Base-by-base conservation (phyloP, 2,888 invertebrate genomes). In the Lasius platythorax region DNA sequence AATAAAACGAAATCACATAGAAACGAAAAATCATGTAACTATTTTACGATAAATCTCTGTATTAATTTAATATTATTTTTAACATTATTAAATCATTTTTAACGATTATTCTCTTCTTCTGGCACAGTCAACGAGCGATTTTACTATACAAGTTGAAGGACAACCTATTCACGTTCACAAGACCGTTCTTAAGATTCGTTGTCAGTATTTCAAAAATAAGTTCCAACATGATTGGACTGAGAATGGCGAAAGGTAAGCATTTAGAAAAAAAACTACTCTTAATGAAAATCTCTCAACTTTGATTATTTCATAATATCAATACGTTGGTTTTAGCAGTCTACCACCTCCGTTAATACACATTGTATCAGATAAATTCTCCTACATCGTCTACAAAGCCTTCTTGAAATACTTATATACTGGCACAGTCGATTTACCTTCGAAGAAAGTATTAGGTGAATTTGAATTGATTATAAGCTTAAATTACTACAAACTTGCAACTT, bases 191-290 rank as follows among this genome's bases (percentile, higher is more conserved):
- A 96, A 96, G 93, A 96, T 97, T 84, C 95, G 96, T 61, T 96
- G 96, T 91, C 96, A 96, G 86, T 96, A 97, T 93, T 97, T 96
- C 91, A 95, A 96, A 67, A 96, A 96, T 3, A 96, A 96, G 96
- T 96, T 97, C 91, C 96, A 96, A 90, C 95, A 96, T 3, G 95
- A 96, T 87, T 96, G 96, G 96, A 95, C 95, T 83, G 96, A 96
- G 91, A 96, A 95, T 89, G 95, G 95, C 82, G 95, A 95, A 94
- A 95, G 95, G 96, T 96, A 94, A 15, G 43, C 28, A 28, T 2
- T 28, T 28, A 30, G 12, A 2, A 61, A 28, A 15, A 23, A 61
- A 28, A 30, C 0, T 37, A 30, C 2, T 61, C 1, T 61, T 28
- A 28, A 15, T 53, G 2, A 53, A 8, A 12, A 1, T 28, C 61